These are phyloP conservation scores for Lordiphosa collinella DNA, from an alignment of 1,140 invertebrate species.

Conservation along the genomic window DNA sequence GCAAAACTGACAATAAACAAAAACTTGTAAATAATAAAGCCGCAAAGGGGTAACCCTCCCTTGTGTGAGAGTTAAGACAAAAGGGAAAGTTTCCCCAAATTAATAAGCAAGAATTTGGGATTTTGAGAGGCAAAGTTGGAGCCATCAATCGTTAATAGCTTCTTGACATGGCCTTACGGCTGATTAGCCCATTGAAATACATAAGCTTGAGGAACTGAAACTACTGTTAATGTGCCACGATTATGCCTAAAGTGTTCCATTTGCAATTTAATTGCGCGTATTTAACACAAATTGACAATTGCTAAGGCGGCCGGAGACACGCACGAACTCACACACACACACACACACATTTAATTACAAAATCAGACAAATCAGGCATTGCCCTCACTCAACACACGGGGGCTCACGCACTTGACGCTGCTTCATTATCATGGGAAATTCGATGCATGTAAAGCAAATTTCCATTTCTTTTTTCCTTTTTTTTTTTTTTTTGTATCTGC, in stretches of 20 bases:
- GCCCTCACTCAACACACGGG: constrained; percentile 18
- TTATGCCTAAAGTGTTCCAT: constrained; percentile 48
- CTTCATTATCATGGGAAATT: constrained; percentile 53
- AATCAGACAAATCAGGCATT: constrained; percentile 36
- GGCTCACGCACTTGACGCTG: constrained; percentile 8
- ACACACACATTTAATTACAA: constrained; percentile 50
- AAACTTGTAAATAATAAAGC: constrained; percentile 73
- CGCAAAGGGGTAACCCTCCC: constrained; percentile 17
- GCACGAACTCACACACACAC: constrained; percentile 16
- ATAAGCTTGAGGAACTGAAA: constrained; percentile 26
- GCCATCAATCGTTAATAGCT: constrained; percentile 14
- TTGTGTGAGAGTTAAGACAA: constrained; percentile 25
- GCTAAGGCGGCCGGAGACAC: constrained; percentile 39
- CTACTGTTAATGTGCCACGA: constrained; percentile 54
- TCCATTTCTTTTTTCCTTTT: not conserved
- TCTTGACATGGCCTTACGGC: too few relatives aligned
- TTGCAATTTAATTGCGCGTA: constrained; percentile 64
- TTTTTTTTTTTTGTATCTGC: not conserved
- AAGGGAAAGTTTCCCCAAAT: constrained; percentile 50
- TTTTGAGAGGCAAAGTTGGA: not conserved
- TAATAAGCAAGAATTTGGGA: constrained; percentile 61
- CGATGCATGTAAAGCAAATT: not conserved
- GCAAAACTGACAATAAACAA: constrained; percentile 70
- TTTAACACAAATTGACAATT: constrained; percentile 73
- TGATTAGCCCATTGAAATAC: constrained; percentile 35